phyloP scores from a whole-genome alignment of 2,888 invertebrate genomes.

The Chymomyza caudatula region DNA sequence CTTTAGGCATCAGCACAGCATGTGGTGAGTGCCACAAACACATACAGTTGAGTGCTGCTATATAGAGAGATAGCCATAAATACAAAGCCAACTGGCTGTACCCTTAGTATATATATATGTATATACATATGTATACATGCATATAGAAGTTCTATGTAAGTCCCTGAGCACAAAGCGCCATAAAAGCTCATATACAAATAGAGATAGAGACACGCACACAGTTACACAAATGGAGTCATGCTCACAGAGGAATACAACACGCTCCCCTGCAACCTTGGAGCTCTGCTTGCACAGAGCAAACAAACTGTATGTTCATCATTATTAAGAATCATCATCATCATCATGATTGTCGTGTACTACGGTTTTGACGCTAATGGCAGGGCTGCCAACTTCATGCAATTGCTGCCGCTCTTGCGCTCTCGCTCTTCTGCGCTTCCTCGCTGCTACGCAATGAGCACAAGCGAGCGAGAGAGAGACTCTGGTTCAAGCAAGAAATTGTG shows the following conservation, averaged over 20 bases:
- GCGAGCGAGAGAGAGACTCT: neutral
- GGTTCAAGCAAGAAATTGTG: neutral
- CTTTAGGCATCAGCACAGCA: neutral
- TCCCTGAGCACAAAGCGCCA: conserved; percentile 13
- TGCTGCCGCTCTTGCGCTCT: too few relatives aligned
- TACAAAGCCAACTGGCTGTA: neutral
- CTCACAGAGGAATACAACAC: neutral
- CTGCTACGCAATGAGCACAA: neutral
- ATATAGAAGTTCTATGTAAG: neutral
- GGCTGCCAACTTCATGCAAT: neutral
- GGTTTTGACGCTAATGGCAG: conserved; percentile 14
- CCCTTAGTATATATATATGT: neutral
- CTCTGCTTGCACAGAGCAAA: neutral
- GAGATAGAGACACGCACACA: neutral
- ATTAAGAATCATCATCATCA: neutral
- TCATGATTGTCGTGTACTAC: too few relatives aligned
- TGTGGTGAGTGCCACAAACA: neutral
- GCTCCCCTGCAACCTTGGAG: neutral
- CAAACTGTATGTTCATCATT: neutral
- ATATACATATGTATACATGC: neutral
- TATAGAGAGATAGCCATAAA: neutral
- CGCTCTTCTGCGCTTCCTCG: too few relatives aligned
- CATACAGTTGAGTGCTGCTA: neutral
- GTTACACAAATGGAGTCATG: neutral
- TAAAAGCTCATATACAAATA: neutral